Percentiles rank a stretch among this genome's conserved stretches.
Evolutionary conservation across 2,888 invertebrate species (phyloP).

Genomic region (Frankliniella fusca): DNA sequence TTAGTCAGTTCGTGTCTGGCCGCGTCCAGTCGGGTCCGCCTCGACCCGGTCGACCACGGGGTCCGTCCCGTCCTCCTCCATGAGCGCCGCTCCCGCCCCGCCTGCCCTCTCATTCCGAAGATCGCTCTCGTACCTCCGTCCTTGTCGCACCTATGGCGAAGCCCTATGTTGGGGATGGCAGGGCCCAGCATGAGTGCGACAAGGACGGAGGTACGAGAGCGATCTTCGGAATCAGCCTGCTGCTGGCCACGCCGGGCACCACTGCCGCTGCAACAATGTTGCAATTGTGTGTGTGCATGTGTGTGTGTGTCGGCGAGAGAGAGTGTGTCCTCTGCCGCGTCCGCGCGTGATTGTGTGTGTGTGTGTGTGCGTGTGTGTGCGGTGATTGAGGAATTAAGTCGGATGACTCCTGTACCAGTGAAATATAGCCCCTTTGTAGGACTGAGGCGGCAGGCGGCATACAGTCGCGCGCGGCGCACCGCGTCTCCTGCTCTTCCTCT

Average conservation of each 20-base stretch:
- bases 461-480: background rate
- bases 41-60: no score
- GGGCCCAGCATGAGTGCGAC: no score
- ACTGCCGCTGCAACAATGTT: slow-evolving; percentile 1
- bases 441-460: background rate
- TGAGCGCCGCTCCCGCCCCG: background rate
- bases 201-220: background rate
- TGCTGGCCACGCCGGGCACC: background rate
- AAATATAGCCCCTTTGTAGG: slow-evolving; percentile 15
- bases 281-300: slow-evolving; percentile 4
- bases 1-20: background rate
- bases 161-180: no score
- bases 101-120: no score
- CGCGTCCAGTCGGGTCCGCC: no score
- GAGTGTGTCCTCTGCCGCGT: background rate
- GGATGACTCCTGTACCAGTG: slow-evolving; percentile 24
- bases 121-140: no score
- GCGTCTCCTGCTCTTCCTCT: no score
- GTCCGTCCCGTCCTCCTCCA: background rate
- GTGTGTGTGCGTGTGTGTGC: slow-evolving; percentile 4
- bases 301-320: background rate
- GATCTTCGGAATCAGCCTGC: no score
- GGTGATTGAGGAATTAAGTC: slow-evolving; percentile 26
- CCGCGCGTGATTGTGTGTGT: background rate
- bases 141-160: no score